Base-by-base conservation (phyloP, 2,888 invertebrate species). In the Spodoptera exigua region DNA sequence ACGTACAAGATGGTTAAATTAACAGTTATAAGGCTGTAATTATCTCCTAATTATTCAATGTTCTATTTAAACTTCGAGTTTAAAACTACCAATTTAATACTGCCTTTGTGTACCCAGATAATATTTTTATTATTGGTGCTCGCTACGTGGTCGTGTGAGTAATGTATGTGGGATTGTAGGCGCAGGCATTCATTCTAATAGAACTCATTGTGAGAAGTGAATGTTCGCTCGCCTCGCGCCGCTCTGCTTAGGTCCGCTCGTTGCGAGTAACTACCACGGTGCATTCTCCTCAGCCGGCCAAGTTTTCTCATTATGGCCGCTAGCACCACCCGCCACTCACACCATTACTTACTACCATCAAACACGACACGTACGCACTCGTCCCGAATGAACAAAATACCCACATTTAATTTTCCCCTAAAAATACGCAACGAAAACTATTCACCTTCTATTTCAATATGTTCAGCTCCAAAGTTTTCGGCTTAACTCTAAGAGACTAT, bases 301-400 rank as follows among this genome's bases (percentile, higher is more conserved):
- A 93, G 91, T 93, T 93, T 92, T 91, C 92, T 93, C 93, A 93
- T 93, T 92, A 93, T 84, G 85, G 83, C 84, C 85, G 82, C 88
- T 86, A 88, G 84, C 85, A 82, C 82, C 78, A 81, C 80, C 83
- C 84, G 80, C 82, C 83, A 83, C 86, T 87, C 82, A 82, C 82
- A 85, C 85, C 84, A 81, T 84, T 85, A 85, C 82, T 84, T 84
- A 86, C 80, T 79, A 77, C 73, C 83, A 78, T 84, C 85, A 86
- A 87, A 86, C 81, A 79, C 61, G 69, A 82, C 84, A 86, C 86
- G 84, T 83, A 87, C 86, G 83, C 84, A 85, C 80, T 63, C 64
- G 70, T 72, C 72, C 61, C 59, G 34, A 75, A 74, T 76, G 75
- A 74, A 70, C 75, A 72, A 68, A 64, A 67, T n/a, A n/a, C n/a